These are phyloP conservation scores for Sardinella longiceps DNA, from an alignment of 2,797 vertebrate genomes.

Conservation along the genomic window DNA sequence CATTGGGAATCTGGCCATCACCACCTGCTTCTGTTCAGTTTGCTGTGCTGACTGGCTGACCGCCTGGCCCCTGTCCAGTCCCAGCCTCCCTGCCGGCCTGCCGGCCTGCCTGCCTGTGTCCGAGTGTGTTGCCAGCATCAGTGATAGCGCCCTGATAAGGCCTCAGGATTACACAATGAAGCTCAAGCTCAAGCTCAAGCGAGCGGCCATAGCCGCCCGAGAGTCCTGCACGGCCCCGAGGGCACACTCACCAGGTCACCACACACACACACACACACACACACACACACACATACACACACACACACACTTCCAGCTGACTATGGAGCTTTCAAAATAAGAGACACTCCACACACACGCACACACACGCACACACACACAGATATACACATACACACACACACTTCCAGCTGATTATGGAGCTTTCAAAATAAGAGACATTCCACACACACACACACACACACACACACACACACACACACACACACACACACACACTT, in stretches of 20 bases:
- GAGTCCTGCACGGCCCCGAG: neutral
- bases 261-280: neutral
- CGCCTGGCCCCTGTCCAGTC: constrained; percentile 12
- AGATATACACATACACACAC: too few relatives aligned
- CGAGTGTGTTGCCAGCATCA: neutral
- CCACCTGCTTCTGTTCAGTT: neutral
- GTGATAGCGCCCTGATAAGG: neutral
- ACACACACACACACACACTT: neutral
- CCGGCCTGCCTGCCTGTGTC: neutral
- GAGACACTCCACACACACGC: too few relatives aligned
- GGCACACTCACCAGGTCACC: neutral
- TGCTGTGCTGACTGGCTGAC: neutral
- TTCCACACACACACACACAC: too few relatives aligned
- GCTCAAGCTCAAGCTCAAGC: neutral
- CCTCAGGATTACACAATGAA: constrained; percentile 4
- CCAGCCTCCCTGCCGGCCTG: neutral
- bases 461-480: neutral
- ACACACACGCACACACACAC: too few relatives aligned
- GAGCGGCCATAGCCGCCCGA: neutral
- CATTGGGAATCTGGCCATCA: neutral
- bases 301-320: too few relatives aligned
- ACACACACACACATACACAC: too few relatives aligned
- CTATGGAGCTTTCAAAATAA: constrained; percentile 15
- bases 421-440: too few relatives aligned
- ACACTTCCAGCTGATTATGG: too few relatives aligned